Conservation (phyloP, 2,113 vertebrate species). For the Microtus montanus region DNA sequence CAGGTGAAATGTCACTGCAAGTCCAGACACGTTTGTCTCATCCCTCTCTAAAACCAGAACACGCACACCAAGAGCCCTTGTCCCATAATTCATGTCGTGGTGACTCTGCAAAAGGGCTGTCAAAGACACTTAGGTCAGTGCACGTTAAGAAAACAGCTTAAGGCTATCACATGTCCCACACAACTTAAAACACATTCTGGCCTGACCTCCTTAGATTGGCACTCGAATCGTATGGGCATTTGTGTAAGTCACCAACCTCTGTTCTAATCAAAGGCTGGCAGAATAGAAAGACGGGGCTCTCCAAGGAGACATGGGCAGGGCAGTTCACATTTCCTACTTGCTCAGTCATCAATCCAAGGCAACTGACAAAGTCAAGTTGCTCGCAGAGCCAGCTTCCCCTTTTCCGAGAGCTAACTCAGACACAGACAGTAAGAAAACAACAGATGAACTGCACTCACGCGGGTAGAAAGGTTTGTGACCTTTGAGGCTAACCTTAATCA, state of each 20-base stretch:
- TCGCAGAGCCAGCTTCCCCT: neutral
- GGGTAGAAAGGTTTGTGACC: neutral
- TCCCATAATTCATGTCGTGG: constrained; percentile 17
- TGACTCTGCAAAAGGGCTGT: constrained; percentile 25
- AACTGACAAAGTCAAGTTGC: neutral
- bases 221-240: neutral
- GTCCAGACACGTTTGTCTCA: neutral
- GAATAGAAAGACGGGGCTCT: neutral
- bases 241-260: neutral
- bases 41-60: neutral
- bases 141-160: constrained; percentile 43
- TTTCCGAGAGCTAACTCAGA: neutral
- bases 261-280: neutral
- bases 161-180: constrained; percentile 50
- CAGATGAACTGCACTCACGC: neutral
- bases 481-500: neutral
- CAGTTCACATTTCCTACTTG: neutral
- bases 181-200: constrained; percentile 45
- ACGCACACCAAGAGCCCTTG: neutral
- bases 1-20: constrained; percentile 34
- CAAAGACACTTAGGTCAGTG: constrained; percentile 33
- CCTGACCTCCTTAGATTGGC: neutral
- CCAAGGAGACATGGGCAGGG: neutral
- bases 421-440: neutral
- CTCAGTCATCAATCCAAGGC: neutral